Base-by-base conservation (phyloP, 2,113 vertebrate genomes). In the Aix galericulata region DNA sequence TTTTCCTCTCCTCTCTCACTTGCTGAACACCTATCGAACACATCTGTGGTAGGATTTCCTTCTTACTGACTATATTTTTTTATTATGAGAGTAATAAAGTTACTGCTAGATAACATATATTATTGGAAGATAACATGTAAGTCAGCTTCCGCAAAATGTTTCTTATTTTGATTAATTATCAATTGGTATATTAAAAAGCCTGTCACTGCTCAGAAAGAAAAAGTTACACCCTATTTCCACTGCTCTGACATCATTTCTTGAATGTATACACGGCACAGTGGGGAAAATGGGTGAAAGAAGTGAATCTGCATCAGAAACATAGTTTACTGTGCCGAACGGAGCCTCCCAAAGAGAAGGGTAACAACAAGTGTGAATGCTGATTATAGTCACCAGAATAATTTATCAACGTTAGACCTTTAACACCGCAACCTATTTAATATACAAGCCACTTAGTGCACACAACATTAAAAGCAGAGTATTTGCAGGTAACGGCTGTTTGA, bases 401-500 rank as follows among this genome's bases (percentile, higher is more conserved):
- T 48, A 53, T 27, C 46, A 38, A 12, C 6, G 13, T 53, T 29
- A 72, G 9, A 29, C 29, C 60, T 74, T 90, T 82, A 76, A 56
- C 13, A 52, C 31, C 27, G 14, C 2, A 84, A 50, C 6, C 34
- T 38, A 34, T 42, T 42, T 60, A 68, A 86, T 38, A 86, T 38
- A 58, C 8, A 50, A 91, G 42, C 21, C 18, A 52, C 40, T 91
- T 38, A 29, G 40, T 1, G 2, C 13, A 60, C 13, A n/a, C 22
- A 66, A 3, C 13, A 80, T 26, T 34, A 75, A 36, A 85, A 4
- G 4, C 0, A 1, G 9, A 86, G 9, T 8, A 42, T 9, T 22
- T 27, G 32, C 22, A 48, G 36, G 60, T 13, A 75, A 23, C 9
- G 48, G 53, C n/a, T 13, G 23, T 69, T 67, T 44, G 53, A 55